Percentiles rank a stretch among this genome's conserved stretches.
Conservation (phyloP, 2,113 vertebrate genomes). For the Clupea harengus region DNA sequence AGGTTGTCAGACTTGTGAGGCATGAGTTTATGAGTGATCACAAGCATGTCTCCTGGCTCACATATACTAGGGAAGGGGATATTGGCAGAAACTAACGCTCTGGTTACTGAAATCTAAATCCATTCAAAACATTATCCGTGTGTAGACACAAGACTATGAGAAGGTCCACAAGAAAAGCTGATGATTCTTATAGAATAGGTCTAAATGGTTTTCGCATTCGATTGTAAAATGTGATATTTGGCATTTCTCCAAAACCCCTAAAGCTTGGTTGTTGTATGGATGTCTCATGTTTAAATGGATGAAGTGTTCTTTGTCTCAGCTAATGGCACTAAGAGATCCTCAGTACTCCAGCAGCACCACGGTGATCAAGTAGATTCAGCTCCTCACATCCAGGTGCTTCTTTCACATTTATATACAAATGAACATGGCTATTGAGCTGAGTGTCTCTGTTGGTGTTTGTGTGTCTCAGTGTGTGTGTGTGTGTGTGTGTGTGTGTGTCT, state of each 20-base stretch:
- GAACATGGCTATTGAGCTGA: neutral
- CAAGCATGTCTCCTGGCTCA: neutral
- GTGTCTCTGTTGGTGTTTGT: neutral
- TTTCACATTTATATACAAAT: constrained; percentile 8
- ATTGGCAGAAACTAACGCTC: neutral
- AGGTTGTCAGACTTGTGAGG: neutral
- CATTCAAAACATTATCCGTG: neutral
- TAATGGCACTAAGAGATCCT: neutral
- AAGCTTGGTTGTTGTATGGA: neutral
- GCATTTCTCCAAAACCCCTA: neutral
- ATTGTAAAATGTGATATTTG: neutral
- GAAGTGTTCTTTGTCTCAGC: neutral
- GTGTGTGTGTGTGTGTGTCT: constrained; percentile 1
- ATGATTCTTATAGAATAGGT: neutral
- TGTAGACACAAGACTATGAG: neutral
- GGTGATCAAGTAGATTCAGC: neutral
- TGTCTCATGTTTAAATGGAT: constrained; percentile 15
- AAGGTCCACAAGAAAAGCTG: neutral
- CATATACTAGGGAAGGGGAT: neutral
- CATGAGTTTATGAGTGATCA: neutral
- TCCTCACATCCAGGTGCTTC: neutral
- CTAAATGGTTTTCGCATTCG: neutral
- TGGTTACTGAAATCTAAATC: neutral
- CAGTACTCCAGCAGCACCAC: neutral
- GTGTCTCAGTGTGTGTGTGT: neutral